A percentile compares a stretch with the other conserved stretches of the same genome.
phyloP scores from a whole-genome alignment of 2,113 vertebrate genomes.

The Turdus rufiventris region DNA sequence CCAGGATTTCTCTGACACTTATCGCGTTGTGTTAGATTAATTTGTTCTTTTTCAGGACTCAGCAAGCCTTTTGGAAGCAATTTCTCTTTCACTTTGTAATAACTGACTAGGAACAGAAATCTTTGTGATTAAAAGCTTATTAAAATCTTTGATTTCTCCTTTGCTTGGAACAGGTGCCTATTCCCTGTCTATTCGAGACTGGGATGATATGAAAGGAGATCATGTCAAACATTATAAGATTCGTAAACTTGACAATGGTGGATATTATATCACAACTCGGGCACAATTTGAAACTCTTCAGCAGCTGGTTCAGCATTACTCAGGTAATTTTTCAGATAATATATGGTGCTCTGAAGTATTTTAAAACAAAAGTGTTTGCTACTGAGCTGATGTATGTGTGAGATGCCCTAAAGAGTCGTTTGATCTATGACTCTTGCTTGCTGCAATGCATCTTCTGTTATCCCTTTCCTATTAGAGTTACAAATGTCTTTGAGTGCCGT shows the following conservation, averaged over 20 bases:
- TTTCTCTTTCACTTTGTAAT: not conserved
- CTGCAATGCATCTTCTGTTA: not conserved
- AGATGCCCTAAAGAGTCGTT: not conserved
- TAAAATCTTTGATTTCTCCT: not conserved
- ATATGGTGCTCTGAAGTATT: not conserved
- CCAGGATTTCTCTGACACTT: not conserved
- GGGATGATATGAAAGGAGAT: conserved; percentile 95
- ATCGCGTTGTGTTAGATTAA: not conserved
- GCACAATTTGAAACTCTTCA: conserved; percentile 95
- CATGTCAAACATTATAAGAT: conserved; percentile 99
- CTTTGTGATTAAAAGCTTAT: not conserved
- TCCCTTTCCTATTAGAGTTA: conserved; percentile 28
- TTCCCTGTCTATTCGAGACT: conserved; percentile 96
- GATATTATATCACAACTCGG: conserved; percentile 96
- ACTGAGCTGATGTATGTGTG: not conserved
- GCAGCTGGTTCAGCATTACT: conserved; percentile 95
- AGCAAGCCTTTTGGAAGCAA: not conserved
- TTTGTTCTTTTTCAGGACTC: not conserved
- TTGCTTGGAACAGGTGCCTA: conserved; percentile 84
- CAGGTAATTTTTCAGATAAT: conserved; percentile 79
- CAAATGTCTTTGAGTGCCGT: not conserved
- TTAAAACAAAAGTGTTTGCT: conserved; percentile 40
- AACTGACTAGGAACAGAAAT: not conserved
- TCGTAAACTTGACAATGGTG: conserved; percentile 95
- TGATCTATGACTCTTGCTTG: not conserved